These are phyloP conservation scores for Leucoma salicis DNA, from an alignment of 2,888 invertebrate species.

Conservation along the genomic window DNA sequence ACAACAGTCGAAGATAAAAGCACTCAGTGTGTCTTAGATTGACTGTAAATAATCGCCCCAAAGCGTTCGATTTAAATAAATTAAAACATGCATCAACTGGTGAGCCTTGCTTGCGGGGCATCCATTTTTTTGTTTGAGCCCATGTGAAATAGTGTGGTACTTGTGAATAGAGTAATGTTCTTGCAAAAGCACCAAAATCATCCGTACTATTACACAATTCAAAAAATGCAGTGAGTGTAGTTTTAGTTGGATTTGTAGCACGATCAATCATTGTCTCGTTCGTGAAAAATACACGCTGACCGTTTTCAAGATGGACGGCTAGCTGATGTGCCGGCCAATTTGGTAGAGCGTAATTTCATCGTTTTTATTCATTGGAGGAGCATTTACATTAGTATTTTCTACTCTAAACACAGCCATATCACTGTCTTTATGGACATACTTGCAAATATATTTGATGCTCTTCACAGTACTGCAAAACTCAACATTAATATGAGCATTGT, in stretches of 20 bases:
- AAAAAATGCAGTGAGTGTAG: constrained; percentile 34
- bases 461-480: constrained; percentile 16
- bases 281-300: constrained; percentile 24
- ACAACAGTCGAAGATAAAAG: constrained; percentile 32
- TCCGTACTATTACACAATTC: constrained; percentile 8
- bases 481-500: constrained; percentile 20
- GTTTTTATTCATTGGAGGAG: constrained; percentile 10
- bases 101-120: neutral
- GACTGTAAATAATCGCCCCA: constrained; percentile 28
- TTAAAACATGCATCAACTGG: constrained; percentile 1
- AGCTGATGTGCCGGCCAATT: constrained; percentile 2
- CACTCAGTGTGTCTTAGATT: constrained; percentile 26
- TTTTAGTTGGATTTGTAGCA: constrained; percentile 30
- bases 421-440: constrained; percentile 49
- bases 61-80: constrained; percentile 3
- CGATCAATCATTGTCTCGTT: constrained; percentile 23
- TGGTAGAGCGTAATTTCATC: constrained; percentile 4
- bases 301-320: constrained; percentile 21
- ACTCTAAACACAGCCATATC: constrained; percentile 18
- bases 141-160: constrained; percentile 6
- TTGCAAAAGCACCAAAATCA: constrained; percentile 9
- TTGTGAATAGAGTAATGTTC: constrained; percentile 2
- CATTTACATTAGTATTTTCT: constrained; percentile 13
- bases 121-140: constrained; percentile 2
- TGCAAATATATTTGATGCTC: constrained; percentile 14